Percentiles rank a stretch among this genome's conserved stretches.
Conservation (phyloP, 2,113 vertebrate genomes). For the Leptocoma aspasia region DNA sequence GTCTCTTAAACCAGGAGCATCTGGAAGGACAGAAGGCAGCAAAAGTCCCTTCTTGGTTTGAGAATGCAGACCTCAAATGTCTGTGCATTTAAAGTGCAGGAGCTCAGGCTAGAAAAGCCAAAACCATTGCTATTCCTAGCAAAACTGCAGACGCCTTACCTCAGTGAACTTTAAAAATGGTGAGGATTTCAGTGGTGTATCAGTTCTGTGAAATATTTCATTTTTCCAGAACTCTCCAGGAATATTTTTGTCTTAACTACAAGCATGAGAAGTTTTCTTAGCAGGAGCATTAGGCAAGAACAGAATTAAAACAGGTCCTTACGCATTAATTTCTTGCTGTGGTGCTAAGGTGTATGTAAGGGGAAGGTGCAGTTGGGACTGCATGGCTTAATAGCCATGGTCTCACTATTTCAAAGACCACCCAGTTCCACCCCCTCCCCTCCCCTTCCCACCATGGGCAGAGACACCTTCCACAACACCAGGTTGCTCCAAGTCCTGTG, state of each 20-base stretch:
- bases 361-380: background rate
- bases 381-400: background rate
- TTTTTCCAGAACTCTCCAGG: background rate
- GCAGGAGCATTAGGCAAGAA: background rate
- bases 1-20: background rate
- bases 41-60: background rate
- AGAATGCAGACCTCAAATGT: background rate
- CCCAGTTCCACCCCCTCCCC: background rate
- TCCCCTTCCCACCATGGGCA: background rate
- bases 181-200: background rate
- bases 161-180: background rate
- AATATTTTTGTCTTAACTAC: background rate
- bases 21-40: background rate
- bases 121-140: background rate
- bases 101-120: background rate
- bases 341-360: too few species aligned
- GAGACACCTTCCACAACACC: rapidly evolving
- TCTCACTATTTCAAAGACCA: background rate
- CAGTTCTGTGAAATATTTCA: background rate
- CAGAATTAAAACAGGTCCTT: background rate
- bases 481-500: background rate
- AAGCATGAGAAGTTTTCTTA: background rate
- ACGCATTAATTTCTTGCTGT: rapidly evolving
- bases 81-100: background rate
- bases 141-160: background rate